These are phyloP conservation scores for Zapornia atra DNA, from an alignment of 2,113 vertebrate species.

Conservation along the genomic window DNA sequence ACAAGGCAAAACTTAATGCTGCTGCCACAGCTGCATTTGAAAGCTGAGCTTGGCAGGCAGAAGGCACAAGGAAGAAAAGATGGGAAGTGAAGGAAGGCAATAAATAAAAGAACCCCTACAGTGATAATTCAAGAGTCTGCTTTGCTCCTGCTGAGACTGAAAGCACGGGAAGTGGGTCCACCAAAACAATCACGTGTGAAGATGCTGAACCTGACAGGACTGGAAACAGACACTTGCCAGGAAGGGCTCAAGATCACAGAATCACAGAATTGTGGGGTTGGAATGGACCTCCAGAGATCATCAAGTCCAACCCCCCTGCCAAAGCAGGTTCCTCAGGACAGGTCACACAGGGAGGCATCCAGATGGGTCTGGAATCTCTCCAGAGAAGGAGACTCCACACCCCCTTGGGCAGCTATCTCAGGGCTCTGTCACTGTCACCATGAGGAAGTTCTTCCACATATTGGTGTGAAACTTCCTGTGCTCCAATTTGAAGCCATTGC, in stretches of 20 bases:
- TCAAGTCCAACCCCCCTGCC: too few relatives aligned
- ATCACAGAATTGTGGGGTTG: too few relatives aligned
- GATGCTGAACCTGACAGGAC: not conserved
- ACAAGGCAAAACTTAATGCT: not conserved
- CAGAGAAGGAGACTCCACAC: too few relatives aligned
- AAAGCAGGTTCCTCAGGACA: too few relatives aligned
- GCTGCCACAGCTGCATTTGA: not conserved
- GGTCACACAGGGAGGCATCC: too few relatives aligned
- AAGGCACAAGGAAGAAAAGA: not conserved
- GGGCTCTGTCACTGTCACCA: too few relatives aligned
- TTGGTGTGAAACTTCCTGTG: too few relatives aligned
- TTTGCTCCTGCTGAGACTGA: not conserved
- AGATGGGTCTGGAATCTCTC: too few relatives aligned
- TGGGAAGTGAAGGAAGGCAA: not conserved
- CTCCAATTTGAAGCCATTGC: too few relatives aligned
- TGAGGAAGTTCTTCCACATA: too few relatives aligned
- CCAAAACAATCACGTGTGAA: not conserved
- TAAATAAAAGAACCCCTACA: not conserved
- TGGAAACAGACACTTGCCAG: not conserved
- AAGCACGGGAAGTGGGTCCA: not conserved
- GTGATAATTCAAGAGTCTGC: not conserved
- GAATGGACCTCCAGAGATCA: too few relatives aligned
- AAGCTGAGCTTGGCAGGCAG: not conserved
- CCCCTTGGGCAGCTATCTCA: too few relatives aligned
- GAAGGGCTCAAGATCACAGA: not conserved